A percentile compares a stretch with the other conserved stretches of the same genome.
phyloP scores from a whole-genome alignment of 2,888 invertebrate species.

The Alentia gelatinosa region DNA sequence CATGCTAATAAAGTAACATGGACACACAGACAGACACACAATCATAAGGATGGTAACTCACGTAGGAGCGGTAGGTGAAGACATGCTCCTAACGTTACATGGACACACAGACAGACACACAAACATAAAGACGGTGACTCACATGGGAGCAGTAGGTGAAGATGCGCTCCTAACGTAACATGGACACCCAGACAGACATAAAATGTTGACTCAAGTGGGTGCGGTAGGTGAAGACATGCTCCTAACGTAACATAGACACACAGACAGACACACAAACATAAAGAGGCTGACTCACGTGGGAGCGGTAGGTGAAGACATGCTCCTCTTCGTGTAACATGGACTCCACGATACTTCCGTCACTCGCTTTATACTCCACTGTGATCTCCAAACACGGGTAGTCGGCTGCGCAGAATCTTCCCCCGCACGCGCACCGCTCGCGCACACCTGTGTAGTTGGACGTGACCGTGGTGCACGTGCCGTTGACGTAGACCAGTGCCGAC shows the following conservation, averaged over 20 bases:
- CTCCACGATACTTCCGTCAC: background rate
- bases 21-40: too few species aligned
- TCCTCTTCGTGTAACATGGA: conserved; percentile 42
- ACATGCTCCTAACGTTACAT: too few species aligned
- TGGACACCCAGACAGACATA: too few species aligned
- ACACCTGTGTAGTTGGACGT: conserved; percentile 24
- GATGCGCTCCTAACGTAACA: too few species aligned
- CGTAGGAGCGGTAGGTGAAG: too few species aligned
- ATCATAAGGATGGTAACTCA: too few species aligned
- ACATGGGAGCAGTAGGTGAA: too few species aligned
- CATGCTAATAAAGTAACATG: too few species aligned
- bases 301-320: conserved; percentile 28
- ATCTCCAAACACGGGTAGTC: conserved; percentile 40
- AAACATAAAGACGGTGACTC: too few species aligned
- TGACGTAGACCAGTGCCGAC: background rate
- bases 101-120: too few species aligned
- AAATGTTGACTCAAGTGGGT: too few species aligned
- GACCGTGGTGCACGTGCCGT: conserved; percentile 33
- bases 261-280: too few species aligned
- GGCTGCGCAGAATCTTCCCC: conserved; percentile 19
- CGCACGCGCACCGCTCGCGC: conserved; percentile 29
- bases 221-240: conserved; percentile 37
- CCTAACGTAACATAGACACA: conserved; percentile 19
- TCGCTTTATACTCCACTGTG: background rate
- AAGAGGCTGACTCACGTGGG: conserved; percentile 5